These are phyloP conservation scores for Anas flavirostris DNA, from an alignment of 2,797 vertebrate genomes.

Conservation along the genomic window DNA sequence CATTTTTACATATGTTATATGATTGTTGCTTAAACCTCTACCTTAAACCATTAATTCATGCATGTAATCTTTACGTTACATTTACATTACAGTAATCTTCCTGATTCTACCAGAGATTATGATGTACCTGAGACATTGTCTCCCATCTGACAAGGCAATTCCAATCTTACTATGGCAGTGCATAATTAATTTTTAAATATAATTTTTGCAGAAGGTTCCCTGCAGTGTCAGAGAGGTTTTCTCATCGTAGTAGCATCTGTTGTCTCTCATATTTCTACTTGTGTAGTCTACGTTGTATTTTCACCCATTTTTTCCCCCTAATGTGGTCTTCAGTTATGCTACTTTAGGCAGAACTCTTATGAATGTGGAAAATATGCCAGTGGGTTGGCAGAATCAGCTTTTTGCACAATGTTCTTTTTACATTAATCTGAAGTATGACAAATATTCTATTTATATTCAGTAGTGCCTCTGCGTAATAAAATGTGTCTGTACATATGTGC, in stretches of 20 bases:
- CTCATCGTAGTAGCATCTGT: not conserved
- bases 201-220: not conserved
- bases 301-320: not conserved
- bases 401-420: not conserved
- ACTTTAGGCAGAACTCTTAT: not conserved
- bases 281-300: not conserved
- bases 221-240: not conserved
- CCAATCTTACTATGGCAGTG: not conserved
- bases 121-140: accelerated
- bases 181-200: not conserved
- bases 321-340: not conserved
- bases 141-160: not conserved
- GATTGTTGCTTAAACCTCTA: not conserved
- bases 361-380: not conserved
- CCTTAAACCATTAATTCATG: not conserved
- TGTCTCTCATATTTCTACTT: not conserved
- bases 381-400: not conserved
- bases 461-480: not conserved
- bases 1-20: not conserved
- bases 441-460: conserved; percentile 19
- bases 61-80: not conserved
- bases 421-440: conserved; percentile 13
- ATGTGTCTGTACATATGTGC: not conserved
- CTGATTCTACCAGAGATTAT: not conserved
- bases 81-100: not conserved